Conservation (phyloP, 2,888 invertebrate genomes). For the Thelaira solivaga region DNA sequence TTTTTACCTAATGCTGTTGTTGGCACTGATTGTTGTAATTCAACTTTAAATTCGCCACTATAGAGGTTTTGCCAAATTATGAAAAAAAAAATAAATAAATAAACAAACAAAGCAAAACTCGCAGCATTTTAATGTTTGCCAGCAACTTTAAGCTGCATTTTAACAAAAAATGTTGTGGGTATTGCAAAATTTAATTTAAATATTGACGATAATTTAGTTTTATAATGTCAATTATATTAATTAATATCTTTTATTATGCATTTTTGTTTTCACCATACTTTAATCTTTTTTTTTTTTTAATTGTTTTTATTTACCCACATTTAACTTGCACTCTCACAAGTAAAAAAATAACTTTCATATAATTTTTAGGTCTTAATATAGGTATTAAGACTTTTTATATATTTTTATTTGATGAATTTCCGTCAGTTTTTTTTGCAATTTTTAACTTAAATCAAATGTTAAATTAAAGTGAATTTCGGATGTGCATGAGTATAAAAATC, state of each 20-base stretch:
- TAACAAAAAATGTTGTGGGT: not conserved
- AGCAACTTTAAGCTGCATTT: slow-evolving; percentile 28
- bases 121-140: slow-evolving; percentile 15
- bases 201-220: slow-evolving; percentile 30
- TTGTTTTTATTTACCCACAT: not conserved
- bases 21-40: not conserved
- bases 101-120: too few relatives aligned
- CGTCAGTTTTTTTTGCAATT: not conserved
- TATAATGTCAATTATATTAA: slow-evolving; percentile 15
- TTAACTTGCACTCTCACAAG: not conserved
- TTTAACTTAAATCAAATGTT: not conserved
- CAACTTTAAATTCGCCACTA: not conserved
- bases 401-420: not conserved
- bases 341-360: too few relatives aligned
- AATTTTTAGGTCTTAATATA: not conserved
- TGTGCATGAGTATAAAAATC: slow-evolving; percentile 10
- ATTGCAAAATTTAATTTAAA: not conserved
- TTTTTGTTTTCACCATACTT: not conserved
- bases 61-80: slow-evolving; percentile 36
- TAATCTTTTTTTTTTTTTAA: not conserved
- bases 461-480: slow-evolving; percentile 11
- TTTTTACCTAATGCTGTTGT: not conserved
- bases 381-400: not conserved
- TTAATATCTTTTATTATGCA: not conserved
- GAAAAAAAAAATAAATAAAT: not conserved